Percentiles rank a stretch among this genome's conserved stretches.
Evolutionary conservation across 2,797 vertebrate species (phyloP).

Genomic region (Melanotaenia trifasciata): DNA sequence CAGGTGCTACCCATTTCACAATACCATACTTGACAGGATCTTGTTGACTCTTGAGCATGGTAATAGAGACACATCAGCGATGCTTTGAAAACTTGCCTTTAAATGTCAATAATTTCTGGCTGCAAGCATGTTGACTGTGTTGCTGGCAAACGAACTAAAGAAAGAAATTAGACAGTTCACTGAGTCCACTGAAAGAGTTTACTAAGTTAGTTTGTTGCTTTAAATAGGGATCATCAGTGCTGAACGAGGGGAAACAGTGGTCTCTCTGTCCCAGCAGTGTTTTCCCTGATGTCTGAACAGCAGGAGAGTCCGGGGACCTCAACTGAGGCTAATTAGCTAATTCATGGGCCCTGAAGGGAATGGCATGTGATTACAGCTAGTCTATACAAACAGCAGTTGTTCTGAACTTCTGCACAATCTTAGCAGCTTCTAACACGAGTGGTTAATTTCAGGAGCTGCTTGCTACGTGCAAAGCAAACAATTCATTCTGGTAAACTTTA

Average conservation of each 20-base stretch:
- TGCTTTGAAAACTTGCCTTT: slow-evolving; percentile 1
- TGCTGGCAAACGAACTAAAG: slow-evolving; percentile 45
- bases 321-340: slow-evolving; percentile 69
- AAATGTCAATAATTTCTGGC: slow-evolving; percentile 26
- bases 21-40: background rate
- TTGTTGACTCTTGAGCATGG: background rate
- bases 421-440: background rate
- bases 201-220: slow-evolving; percentile 59
- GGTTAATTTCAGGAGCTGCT: background rate
- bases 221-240: slow-evolving; percentile 56
- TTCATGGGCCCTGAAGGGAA: slow-evolving; percentile 53
- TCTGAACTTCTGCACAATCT: background rate
- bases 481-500: background rate
- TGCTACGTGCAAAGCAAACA: background rate
- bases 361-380: slow-evolving; percentile 52
- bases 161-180: slow-evolving; percentile 55
- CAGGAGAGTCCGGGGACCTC: slow-evolving; percentile 53
- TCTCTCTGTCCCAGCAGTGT: slow-evolving; percentile 60
- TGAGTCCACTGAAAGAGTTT: slow-evolving; percentile 58
- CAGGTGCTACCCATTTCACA: background rate
- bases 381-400: slow-evolving; percentile 26
- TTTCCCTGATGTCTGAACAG: slow-evolving; percentile 58
- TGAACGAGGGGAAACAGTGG: slow-evolving; percentile 62
- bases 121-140: slow-evolving; percentile 23
- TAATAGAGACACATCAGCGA: background rate